These are phyloP conservation scores for Drosophila quadrilineata DNA, from an alignment of 1,140 invertebrate genomes.

Conservation along the genomic window DNA sequence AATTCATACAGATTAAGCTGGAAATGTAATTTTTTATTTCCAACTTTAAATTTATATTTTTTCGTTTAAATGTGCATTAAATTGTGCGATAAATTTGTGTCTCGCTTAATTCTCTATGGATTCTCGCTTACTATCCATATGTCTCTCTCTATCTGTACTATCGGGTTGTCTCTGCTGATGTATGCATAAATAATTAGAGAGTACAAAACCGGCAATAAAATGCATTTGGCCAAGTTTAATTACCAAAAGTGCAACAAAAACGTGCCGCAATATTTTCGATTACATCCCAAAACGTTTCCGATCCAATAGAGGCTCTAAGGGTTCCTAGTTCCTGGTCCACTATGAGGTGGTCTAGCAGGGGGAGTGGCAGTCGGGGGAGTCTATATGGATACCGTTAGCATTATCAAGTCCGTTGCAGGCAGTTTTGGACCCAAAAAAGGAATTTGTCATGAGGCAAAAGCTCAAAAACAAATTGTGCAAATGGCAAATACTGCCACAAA, in stretches of 20 bases:
- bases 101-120: not conserved
- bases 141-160: not conserved
- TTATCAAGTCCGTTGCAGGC: slow-evolving; percentile 27
- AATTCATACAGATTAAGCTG: slow-evolving; percentile 43
- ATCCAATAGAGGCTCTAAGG: slow-evolving; percentile 30
- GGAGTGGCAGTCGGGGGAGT: not conserved
- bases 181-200: slow-evolving; percentile 68
- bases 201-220: slow-evolving; percentile 54
- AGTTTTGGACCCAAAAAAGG: slow-evolving; percentile 2
- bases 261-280: slow-evolving; percentile 56
- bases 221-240: slow-evolving; percentile 66
- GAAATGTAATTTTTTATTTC: slow-evolving; percentile 9
- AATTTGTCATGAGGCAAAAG: slow-evolving; percentile 39
- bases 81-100: slow-evolving; percentile 69
- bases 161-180: slow-evolving; percentile 26
- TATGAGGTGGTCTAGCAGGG: not conserved
- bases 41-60: slow-evolving; percentile 11
- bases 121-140: no score
- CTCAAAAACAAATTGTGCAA: slow-evolving; percentile 62
- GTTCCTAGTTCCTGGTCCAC: not conserved
- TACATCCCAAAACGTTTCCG: slow-evolving; percentile 50
- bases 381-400: not conserved
- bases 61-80: slow-evolving; percentile 67
- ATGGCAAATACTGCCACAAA: slow-evolving; percentile 50
- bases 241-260: slow-evolving; percentile 57